Percentiles rank a stretch among this genome's conserved stretches.
Conservation (phyloP, 1,140 invertebrate genomes). For the Zaprionus camerounensis region DNA sequence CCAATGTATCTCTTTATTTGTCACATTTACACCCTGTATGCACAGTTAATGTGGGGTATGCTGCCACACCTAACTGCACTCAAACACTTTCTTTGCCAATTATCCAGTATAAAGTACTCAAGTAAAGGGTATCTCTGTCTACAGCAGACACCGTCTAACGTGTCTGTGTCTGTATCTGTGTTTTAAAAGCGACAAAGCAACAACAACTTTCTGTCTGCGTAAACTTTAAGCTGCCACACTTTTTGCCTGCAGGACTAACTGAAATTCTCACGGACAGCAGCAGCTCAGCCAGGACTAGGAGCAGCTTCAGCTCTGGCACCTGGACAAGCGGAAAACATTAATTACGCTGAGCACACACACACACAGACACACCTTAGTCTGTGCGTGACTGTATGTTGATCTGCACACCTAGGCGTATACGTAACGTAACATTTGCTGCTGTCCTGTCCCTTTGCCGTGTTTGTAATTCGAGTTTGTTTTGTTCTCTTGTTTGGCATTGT, state of each 20-base stretch:
- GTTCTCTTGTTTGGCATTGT: slow-evolving; percentile 46
- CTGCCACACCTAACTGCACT: background rate
- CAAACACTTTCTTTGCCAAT: background rate
- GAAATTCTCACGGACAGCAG: background rate
- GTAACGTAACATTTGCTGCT: slow-evolving; percentile 42
- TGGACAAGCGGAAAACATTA: slow-evolving; percentile 65
- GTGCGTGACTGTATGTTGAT: background rate
- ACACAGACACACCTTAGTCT: background rate
- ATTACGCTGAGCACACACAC: slow-evolving; percentile 63
- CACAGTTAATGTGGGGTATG: background rate
- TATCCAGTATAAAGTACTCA: background rate
- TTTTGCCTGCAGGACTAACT: slow-evolving; percentile 26
- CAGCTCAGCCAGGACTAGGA: slow-evolving; percentile 4
- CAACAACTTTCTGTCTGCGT: slow-evolving; percentile 68
- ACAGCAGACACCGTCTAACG: background rate
- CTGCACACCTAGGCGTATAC: slow-evolving; percentile 59
- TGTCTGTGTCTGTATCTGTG: background rate
- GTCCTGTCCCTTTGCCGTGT: slow-evolving; percentile 25
- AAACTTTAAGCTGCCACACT: slow-evolving; percentile 64
- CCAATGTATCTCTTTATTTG: slow-evolving; percentile 1
- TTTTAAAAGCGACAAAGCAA: slow-evolving; percentile 72
- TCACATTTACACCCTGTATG: background rate
- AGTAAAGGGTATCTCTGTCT: slow-evolving; percentile 5
- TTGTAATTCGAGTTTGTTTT: slow-evolving; percentile 49
- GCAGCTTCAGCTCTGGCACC: background rate